Conservation (phyloP, 2,888 invertebrate genomes). For the Melipona beecheii region DNA sequence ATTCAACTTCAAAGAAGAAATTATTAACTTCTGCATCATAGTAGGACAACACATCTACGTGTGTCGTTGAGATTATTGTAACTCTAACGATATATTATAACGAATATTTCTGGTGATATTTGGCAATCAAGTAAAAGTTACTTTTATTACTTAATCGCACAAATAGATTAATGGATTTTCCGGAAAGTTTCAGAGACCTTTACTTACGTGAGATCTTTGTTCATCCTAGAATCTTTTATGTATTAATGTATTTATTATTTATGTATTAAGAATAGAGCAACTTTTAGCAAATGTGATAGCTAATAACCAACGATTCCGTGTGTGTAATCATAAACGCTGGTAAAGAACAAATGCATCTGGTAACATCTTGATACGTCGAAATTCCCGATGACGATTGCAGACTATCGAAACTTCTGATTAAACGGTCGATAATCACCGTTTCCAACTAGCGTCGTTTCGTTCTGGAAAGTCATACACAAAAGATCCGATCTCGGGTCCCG, state of each 20-base stretch:
- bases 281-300: background rate
- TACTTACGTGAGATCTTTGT: background rate
- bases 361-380: background rate
- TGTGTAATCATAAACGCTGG: background rate
- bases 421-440: background rate
- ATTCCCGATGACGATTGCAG: background rate
- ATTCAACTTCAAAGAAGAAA: background rate
- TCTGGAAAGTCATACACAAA: conserved; percentile 11
- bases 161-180: background rate
- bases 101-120: background rate
- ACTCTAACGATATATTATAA: background rate
- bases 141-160: background rate
- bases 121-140: background rate
- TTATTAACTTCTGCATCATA: background rate
- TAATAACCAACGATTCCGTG: background rate
- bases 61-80: background rate
- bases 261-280: background rate
- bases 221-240: background rate
- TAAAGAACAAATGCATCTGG: no score
- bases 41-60: background rate
- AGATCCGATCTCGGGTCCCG: conserved; percentile 27
- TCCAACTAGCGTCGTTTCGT: background rate
- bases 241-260: no score
- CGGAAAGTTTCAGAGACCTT: background rate
- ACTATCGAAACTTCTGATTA: background rate